Evolutionary conservation across 2,113 vertebrate species (phyloP).

Genomic region (Anthoscopus minutus): DNA sequence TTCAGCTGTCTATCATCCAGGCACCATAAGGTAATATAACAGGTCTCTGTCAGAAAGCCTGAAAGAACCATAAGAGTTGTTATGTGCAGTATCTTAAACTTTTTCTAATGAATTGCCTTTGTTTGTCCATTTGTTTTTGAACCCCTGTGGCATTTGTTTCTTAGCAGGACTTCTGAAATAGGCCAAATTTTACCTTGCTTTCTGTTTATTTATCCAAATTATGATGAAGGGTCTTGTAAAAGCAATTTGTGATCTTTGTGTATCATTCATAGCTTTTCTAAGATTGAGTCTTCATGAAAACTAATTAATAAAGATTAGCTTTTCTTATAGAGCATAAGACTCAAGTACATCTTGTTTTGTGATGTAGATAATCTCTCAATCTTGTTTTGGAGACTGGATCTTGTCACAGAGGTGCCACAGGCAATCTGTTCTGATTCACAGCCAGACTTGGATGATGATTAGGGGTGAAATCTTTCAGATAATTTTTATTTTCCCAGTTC

Average conservation of each 20-base stretch:
- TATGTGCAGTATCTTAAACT: background rate
- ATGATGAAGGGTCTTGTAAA: background rate
- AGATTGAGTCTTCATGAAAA: conserved; percentile 13
- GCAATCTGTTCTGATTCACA: background rate
- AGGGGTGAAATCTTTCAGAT: background rate
- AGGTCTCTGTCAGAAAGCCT: background rate
- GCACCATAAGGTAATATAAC: background rate
- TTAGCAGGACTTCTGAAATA: background rate
- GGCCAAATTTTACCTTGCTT: background rate
- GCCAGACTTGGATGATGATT: background rate
- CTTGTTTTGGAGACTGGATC: background rate
- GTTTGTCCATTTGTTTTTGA: background rate
- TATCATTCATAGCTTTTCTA: conserved; percentile 5
- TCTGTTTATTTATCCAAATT: background rate
- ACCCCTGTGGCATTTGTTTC: background rate
- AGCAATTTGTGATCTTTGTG: background rate
- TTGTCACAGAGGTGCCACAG: background rate
- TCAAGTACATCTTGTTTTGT: conserved; percentile 40
- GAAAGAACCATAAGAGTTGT: background rate
- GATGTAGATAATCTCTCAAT: conserved; percentile 13
- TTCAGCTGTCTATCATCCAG: background rate
- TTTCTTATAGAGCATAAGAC: background rate
- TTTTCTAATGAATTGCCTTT: background rate
- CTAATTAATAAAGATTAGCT: conserved; percentile 56
- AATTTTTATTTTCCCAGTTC: background rate